A percentile compares a stretch with the other conserved stretches of the same genome.
These are phyloP conservation scores for Typhlichthys eigenmanni DNA, from an alignment of 2,797 vertebrate genomes.

Conservation along the genomic window DNA sequence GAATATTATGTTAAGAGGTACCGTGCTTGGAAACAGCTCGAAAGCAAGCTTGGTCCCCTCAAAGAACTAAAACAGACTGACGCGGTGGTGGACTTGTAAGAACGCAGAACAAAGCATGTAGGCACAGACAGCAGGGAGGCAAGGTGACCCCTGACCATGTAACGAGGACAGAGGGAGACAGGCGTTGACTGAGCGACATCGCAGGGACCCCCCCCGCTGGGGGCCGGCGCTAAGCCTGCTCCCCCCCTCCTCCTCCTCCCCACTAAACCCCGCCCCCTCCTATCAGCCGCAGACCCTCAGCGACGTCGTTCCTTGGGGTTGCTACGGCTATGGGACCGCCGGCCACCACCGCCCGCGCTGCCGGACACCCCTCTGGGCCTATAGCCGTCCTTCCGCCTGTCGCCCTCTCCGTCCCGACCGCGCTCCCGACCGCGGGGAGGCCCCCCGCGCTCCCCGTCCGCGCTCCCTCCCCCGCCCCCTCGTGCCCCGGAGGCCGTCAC, in stretches of 20 bases:
- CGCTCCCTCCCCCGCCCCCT: constrained; percentile 46
- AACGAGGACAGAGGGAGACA: neutral
- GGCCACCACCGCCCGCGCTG: constrained; percentile 54
- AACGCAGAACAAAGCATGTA: constrained; percentile 43
- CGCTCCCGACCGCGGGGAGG: constrained; percentile 67
- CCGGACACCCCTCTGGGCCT: constrained; percentile 70
- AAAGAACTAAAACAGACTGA: constrained; percentile 32
- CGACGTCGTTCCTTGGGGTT: constrained; percentile 86
- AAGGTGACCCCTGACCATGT: constrained; percentile 25
- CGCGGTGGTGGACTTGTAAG: constrained; percentile 31
- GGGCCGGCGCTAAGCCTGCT: constrained; percentile 16
- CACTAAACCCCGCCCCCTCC: constrained; percentile 21
- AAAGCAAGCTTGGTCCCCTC: constrained; percentile 8
- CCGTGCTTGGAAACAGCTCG: constrained; percentile 2
- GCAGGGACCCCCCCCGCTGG: constrained; percentile 6
- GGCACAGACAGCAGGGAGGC: constrained; percentile 30
- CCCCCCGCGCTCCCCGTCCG: constrained; percentile 24
- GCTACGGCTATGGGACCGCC: constrained; percentile 85
- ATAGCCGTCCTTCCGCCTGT: constrained; percentile 70
- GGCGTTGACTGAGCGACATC: neutral
- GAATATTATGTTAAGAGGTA: neutral
- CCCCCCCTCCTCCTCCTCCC: constrained; percentile 3
- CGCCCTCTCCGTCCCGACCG: constrained; percentile 66
- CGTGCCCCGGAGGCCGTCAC: constrained; percentile 22
- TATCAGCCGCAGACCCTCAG: constrained; percentile 40